A percentile compares a stretch with the other conserved stretches of the same genome.
These are phyloP conservation scores for Lithobius niger DNA, from an alignment of 1,140 invertebrate genomes.

Conservation along the genomic window DNA sequence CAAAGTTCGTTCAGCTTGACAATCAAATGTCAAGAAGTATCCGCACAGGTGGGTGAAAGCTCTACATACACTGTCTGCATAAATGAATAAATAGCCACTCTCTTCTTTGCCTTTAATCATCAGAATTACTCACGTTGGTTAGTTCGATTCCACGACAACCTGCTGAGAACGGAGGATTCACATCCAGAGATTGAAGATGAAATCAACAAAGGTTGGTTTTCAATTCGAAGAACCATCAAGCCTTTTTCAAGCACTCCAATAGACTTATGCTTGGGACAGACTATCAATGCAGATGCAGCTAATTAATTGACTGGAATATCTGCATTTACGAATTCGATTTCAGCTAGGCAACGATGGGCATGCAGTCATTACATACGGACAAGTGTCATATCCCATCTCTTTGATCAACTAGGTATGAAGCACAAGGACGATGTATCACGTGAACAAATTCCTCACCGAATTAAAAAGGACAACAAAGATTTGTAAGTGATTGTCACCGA, in stretches of 20 bases:
- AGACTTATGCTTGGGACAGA: conserved; percentile 11
- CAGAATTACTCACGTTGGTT: conserved; percentile 26
- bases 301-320: conserved; percentile 4
- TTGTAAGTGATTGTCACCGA: background rate
- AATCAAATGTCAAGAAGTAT: too few species aligned
- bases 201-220: background rate
- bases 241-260: conserved; percentile 6
- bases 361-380: conserved; percentile 9
- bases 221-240: conserved; percentile 10
- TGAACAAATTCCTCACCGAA: background rate
- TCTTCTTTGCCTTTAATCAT: conserved; percentile 26
- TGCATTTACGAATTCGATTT: conserved; percentile 13
- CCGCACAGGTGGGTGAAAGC: conserved; percentile 20
- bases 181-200: conserved; percentile 5
- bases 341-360: conserved; percentile 10
- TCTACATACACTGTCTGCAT: conserved; percentile 19
- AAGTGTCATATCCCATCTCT: conserved; percentile 4
- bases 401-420: background rate
- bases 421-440: background rate
- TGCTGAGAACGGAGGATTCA: conserved; percentile 5
- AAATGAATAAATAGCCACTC: conserved; percentile 22
- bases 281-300: conserved; percentile 11
- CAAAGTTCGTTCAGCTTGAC: too few species aligned
- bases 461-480: background rate
- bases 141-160: conserved; percentile 16